Conservation (phyloP, 2,113 vertebrate genomes). For the Diadophis punctatus region DNA sequence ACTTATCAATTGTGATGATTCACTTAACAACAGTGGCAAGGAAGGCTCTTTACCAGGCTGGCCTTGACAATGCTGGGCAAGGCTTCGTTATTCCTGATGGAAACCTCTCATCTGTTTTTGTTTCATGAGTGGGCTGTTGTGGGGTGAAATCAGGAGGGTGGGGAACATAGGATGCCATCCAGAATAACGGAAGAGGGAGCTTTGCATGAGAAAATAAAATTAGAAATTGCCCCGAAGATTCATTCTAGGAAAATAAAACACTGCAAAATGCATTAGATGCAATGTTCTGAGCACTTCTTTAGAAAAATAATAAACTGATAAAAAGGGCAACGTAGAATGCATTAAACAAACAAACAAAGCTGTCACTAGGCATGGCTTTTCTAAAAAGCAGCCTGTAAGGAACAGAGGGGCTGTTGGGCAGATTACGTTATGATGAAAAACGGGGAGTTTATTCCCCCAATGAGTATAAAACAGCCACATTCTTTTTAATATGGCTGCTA, state of each 20-base stretch:
- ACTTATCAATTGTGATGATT: background rate
- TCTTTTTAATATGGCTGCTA: background rate
- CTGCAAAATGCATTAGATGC: background rate
- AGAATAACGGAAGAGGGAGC: too few relatives aligned
- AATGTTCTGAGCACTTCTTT: background rate
- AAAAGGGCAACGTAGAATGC: background rate
- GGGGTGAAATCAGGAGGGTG: background rate
- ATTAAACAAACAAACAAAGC: background rate
- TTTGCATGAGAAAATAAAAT: background rate
- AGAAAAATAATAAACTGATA: background rate
- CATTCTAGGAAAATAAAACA: background rate
- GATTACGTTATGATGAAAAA: too few relatives aligned
- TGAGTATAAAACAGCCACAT: background rate
- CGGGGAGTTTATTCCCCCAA: background rate
- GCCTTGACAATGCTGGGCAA: background rate
- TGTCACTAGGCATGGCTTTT: background rate
- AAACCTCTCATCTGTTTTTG: background rate
- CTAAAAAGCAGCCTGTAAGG: background rate
- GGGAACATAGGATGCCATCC: background rate
- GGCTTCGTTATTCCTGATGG: background rate
- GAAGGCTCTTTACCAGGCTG: background rate
- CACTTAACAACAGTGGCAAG: background rate
- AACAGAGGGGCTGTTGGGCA: too few relatives aligned
- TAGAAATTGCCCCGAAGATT: background rate
- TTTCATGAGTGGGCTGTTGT: background rate